Evolutionary conservation across 64 coral and sea anemone genomes (phyloP).

Genomic region (Porites lutea): DNA sequence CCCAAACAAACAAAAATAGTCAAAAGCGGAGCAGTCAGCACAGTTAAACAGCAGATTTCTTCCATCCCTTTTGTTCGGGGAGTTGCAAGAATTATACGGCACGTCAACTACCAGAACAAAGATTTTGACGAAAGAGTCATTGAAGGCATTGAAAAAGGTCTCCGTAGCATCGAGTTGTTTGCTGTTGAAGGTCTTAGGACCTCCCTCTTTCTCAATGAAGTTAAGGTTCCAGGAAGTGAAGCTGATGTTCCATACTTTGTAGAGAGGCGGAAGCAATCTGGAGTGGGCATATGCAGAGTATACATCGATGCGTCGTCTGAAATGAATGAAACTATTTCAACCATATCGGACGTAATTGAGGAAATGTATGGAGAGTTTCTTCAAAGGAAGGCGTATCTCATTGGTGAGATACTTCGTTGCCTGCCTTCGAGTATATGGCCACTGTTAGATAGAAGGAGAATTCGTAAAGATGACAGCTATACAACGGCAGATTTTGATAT

Average conservation of each 20-base stretch:
- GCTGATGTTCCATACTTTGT: slow-evolving; percentile 54
- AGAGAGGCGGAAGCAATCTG: slow-evolving; percentile 44
- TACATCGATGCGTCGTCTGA: background rate
- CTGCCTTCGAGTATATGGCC: slow-evolving; percentile 8
- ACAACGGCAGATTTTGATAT: background rate
- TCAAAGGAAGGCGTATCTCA: background rate
- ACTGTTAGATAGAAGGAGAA: slow-evolving; percentile 21
- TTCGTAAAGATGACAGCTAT: slow-evolving; percentile 52
- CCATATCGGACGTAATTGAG: slow-evolving; percentile 7
- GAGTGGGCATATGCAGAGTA: slow-evolving; percentile 31
- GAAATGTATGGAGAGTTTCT: slow-evolving; percentile 44
- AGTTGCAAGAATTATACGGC: slow-evolving; percentile 46
- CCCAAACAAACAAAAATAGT: background rate
- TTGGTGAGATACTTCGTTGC: slow-evolving; percentile 43
- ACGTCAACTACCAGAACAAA: slow-evolving; percentile 19
- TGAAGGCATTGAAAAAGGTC: background rate
- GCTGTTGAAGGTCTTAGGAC: slow-evolving; percentile 31
- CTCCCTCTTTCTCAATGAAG: slow-evolving; percentile 31
- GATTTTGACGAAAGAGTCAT: background rate
- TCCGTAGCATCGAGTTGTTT: slow-evolving; percentile 34
- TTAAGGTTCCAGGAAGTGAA: slow-evolving; percentile 48
- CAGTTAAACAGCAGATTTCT: slow-evolving; percentile 7
- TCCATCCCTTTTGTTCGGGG: slow-evolving; percentile 49
- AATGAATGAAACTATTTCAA: background rate
- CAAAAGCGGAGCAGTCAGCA: background rate